phyloP scores from a whole-genome alignment of 2,888 invertebrate genomes.

The Brachycybe producta region DNA sequence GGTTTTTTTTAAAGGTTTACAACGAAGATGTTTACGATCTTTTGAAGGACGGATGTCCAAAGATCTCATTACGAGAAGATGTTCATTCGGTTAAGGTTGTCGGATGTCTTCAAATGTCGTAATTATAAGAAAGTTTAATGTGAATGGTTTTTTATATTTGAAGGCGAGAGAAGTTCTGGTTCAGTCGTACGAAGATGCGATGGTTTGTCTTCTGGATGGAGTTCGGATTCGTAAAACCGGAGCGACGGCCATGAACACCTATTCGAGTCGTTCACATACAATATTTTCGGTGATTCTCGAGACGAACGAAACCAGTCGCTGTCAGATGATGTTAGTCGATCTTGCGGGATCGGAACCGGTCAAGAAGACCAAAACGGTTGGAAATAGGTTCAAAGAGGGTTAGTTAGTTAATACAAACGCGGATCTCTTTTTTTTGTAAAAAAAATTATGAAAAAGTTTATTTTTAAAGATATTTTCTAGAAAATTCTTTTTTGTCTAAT shows the following conservation, averaged over 20 bases:
- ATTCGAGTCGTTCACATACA: constrained; percentile 33
- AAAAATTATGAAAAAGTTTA: too few species aligned
- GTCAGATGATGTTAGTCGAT: constrained; percentile 48
- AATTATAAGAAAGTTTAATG: too few species aligned
- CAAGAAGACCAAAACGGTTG: constrained; percentile 31
- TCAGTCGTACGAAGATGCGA: neutral
- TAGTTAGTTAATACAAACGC: too few species aligned
- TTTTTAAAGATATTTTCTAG: too few species aligned
- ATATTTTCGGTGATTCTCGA: too few species aligned
- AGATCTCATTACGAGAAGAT: constrained; percentile 56
- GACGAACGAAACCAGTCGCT: constrained; percentile 27
- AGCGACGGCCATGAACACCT: constrained; percentile 58
- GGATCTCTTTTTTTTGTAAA: too few species aligned
- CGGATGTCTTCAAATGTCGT: neutral
- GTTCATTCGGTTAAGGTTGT: constrained; percentile 25
- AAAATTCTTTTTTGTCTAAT: too few species aligned
- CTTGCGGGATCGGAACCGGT: constrained; percentile 73
- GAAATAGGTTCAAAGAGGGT: constrained; percentile 50
- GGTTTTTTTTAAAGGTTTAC: constrained; percentile 70
- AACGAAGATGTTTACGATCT: constrained; percentile 71
- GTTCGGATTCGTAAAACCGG: constrained; percentile 57
- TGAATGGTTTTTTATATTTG: too few species aligned
- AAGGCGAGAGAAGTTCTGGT: neutral
- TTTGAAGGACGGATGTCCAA: constrained; percentile 41
- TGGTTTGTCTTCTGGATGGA: neutral